Evolutionary conservation across 2,888 invertebrate species (phyloP), one percentile per base, ranked within the genome.

Genomic region (Trypoxylon attenuatum): DNA sequence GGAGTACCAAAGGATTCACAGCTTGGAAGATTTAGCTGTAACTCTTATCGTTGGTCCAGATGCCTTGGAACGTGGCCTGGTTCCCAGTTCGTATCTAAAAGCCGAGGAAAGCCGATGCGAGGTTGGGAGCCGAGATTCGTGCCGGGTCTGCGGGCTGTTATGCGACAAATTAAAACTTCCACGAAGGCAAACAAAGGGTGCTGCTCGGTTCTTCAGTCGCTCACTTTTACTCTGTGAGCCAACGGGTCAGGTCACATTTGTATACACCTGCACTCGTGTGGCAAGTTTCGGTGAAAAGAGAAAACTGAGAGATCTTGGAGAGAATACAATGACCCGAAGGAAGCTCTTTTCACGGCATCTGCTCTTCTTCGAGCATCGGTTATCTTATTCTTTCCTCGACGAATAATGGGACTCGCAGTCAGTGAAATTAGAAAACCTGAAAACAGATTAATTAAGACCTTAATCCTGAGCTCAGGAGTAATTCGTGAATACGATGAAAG

Each of bases 131-230:
- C 45, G 13, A 51, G 39, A 41, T 51, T 27, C 27, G 16, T 6
- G 27, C 43, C 41, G 19, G 5, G 8, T 46, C 45, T 43, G 43
- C 53, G 16, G 54, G 27, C 58, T 60, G 52, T 67, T 57, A 25
- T 19, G 25, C 60, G 56, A 57, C 57, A 61, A 69, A 66, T 69
- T 66, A 66, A 66, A 62, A 66, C 57, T 54, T 49, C 25, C 42
- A 18, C 23, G 21, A 8, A 60, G 38, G 21, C 21, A 23, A 52
- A 42, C 38, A 41, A 64, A 18, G 25, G 52, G 29, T 38, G 33
- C 55, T 13, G 49, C 52, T 38, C 33, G 39, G 13, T 62, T 59
- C 29, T 68, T 67, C 43, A 51, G 49, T 42, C 41, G 45, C 16
- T 51, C 23, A 41, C 21, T 55, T 63, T 43, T 52, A 10, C 39